Base-by-base conservation (phyloP, 2,113 vertebrate genomes). In the Paramormyrops kingsleyae region DNA sequence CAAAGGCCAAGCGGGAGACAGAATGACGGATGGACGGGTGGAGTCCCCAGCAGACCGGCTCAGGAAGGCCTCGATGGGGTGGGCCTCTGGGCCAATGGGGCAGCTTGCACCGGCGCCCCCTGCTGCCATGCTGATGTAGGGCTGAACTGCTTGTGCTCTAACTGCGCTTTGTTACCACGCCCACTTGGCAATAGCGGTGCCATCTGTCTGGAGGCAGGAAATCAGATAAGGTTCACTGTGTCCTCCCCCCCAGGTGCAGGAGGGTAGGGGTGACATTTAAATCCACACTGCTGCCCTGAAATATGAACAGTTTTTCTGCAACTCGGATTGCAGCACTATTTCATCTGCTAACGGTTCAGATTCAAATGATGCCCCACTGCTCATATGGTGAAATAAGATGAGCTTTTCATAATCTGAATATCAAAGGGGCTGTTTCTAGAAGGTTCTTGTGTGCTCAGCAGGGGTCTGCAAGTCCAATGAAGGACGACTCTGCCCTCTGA, bases 131-230 rank as follows among this genome's bases (percentile, higher is more conserved):
- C 74, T 80, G 74, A 39, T 80, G 74, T 42, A 39, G 35, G 1
- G 74, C 35, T 42, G 31, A 80, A 80, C 74, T 15, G 74, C 74
- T 80, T 15, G 13, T 19, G 74, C 17, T 39, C 70, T 35, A 39
- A 15, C 74, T 42, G 74, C 42, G 74, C 31, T 80, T 80, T 80
- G 74, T 80, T 19, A 42, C 35, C 74, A 80, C 74, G 35, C 74
- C 74, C 35, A 80, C 74, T 42, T 80, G 74, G 74, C 74, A 80
- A 80, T 8, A 42, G 74, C 13, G 4, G 74, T 42, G 91, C 94
- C 94, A 94, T 95, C 95, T 95, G 94, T 94, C 93, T 92, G 90
- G 49, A 88, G 92, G 91, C 91, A 89, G 88, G 90, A 90, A 94
- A 92, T 94, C 92, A 93, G 44, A 89, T 83, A 46, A 88, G 74